Evolutionary conservation across 2,113 vertebrate species (phyloP).

Genomic region (Chionomys nivalis): DNA sequence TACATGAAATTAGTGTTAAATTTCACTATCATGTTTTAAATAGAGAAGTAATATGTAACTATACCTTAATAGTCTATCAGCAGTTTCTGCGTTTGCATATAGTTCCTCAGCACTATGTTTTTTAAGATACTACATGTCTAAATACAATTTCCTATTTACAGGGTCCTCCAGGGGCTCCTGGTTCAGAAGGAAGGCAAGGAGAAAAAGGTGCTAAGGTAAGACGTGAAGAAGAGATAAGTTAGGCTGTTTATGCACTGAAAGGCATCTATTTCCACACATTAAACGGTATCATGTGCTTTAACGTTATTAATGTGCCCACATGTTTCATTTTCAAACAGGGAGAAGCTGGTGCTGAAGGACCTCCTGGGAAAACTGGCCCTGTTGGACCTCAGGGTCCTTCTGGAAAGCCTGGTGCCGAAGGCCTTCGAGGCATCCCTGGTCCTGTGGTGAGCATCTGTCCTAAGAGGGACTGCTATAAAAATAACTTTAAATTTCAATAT

Average conservation of each 20-base stretch:
- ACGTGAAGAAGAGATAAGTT: not conserved
- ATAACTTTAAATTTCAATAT: not conserved
- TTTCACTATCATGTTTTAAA: constrained; percentile 3
- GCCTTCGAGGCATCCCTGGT: constrained; percentile 96
- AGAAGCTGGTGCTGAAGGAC: constrained; percentile 94
- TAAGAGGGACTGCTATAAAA: not conserved
- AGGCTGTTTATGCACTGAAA: not conserved
- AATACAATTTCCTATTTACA: constrained; percentile 76
- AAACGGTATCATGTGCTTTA: not conserved
- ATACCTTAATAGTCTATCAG: not conserved
- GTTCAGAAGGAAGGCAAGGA: constrained; percentile 97
- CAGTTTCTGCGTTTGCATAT: not conserved
- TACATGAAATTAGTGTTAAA: not conserved
- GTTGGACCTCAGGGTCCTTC: constrained; percentile 96
- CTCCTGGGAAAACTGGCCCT: constrained; percentile 96
- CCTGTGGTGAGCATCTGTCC: constrained; percentile 90
- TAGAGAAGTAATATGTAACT: not conserved
- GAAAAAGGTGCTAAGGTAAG: constrained; percentile 99
- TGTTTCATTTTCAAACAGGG: constrained; percentile 86
- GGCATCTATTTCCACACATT: not conserved
- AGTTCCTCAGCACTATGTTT: not conserved
- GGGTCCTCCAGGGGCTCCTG: constrained; percentile 94
- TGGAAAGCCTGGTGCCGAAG: constrained; percentile 97
- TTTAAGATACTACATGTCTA: not conserved
- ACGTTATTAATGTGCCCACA: not conserved